Evolutionary conservation across 2,797 vertebrate genomes (phyloP), one percentile per base, ranked within the genome.

Genomic region (Bradypodion pumilum): DNA sequence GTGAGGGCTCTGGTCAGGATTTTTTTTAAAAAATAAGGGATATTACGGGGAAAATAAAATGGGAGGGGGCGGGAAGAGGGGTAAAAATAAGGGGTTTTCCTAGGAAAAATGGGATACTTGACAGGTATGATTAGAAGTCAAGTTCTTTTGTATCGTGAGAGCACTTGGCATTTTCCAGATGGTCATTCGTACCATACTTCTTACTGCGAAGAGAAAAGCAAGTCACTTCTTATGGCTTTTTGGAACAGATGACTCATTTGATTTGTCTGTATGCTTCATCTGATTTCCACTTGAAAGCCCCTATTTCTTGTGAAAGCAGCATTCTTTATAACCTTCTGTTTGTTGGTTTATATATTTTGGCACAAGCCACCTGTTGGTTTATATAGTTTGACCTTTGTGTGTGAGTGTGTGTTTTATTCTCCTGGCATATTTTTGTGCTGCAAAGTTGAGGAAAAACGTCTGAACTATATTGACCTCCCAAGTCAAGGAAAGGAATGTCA

Each of bases 401-500:
- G 19, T 21, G 5, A 15, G 56, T 73, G 6, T 60, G 62, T 46
- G 29, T n/a, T 85, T 83, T 75, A 84, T 29, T 77, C 85, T 78
- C 29, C 80, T 88, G 88, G 7, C 13, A 23, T 78, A 74, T 81
- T 89, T n/a, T 82, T 70, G 72, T 72, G 80, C 89, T 89, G 90
- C 87, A 91, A 49, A n/a, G 85, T 88, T 82, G 86, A 89, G 90
- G 85, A 85, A 56, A 86, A 90, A 76, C 74, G 6, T 91, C 84
- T 82, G 85, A 88, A 82, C 84, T 79, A 65, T 79, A 65, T 4
- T 42, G 35, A 56, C 78, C 78, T 89, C 70, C 59, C 86, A 88
- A 83, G 91, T 91, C 79, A 52, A 82, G 70, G 40, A 19, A 84
- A 78, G 73, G 84, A 90, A 86, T 69, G 85, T 37, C 80, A 42